phyloP scores from a whole-genome alignment of 2,113 vertebrate species.

The Engraulis encrasicolus region DNA sequence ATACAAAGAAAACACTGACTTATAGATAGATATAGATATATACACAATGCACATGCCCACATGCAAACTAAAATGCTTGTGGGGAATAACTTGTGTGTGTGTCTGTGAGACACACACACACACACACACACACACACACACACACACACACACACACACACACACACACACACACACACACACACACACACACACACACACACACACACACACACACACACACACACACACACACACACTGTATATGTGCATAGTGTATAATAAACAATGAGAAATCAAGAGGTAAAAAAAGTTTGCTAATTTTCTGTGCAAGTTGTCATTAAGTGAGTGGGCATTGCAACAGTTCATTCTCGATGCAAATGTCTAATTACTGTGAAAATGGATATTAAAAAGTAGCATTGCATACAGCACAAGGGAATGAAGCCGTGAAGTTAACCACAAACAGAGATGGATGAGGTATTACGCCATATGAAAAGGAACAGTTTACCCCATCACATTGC shows the following conservation, averaged over 20 bases:
- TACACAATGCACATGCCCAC: background rate
- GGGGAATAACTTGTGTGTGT: too few species aligned
- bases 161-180: background rate
- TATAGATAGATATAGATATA: too few species aligned
- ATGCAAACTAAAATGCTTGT: background rate
- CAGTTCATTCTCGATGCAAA: background rate
- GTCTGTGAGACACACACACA: background rate
- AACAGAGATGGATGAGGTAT: conserved; percentile 1
- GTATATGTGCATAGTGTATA: background rate
- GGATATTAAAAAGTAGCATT: background rate
- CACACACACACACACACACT: background rate
- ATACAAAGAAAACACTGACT: background rate
- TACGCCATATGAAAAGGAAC: conserved; percentile 41
- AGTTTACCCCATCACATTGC: conserved; percentile 85
- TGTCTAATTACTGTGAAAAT: background rate
- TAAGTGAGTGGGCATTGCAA: background rate
- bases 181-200: background rate
- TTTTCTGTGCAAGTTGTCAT: too few species aligned
- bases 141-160: background rate
- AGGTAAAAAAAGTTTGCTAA: background rate
- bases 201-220: background rate
- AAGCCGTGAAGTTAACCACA: background rate
- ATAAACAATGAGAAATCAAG: background rate
- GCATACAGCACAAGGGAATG: too few species aligned
- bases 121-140: background rate